Base-by-base conservation (phyloP, 2,797 vertebrate species). In the Sibirionetta formosa region DNA sequence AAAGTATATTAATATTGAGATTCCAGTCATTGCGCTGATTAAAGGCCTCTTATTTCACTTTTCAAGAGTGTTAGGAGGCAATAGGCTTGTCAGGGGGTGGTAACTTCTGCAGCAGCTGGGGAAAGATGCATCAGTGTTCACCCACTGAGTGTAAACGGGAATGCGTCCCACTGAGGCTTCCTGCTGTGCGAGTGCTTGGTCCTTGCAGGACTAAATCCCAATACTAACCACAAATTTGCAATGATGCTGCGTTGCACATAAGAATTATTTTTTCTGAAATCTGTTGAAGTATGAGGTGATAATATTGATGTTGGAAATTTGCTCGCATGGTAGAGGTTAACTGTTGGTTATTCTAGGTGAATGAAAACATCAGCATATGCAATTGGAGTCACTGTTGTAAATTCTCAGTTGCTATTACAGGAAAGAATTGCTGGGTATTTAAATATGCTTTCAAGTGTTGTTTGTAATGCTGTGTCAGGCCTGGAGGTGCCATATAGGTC, bases 301-400 rank as follows among this genome's bases (percentile, higher is more conserved):
- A 36, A 53, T 94, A 92, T 90, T 53, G 19, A 33, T 76, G 38
- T 35, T 90, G 77, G 71, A 87, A 91, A 65, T 46, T 57, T 51
- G 22, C 20, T 66, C 38, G 40, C 31, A n/a, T 35, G 44, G 5
- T 64, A 57, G 58, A 51, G 18, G 29, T 35, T 15, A 22, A 27
- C 64, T 86, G 17, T 44, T 76, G 57, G 50, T 69, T 81, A 18
- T 27, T 76, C 40, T 51, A 1, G 58, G 23, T 31, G 86, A 72
- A 42, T 50, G 11, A 82, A 91, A 93, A 46, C 17, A 42, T 31
- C 16, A 48, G 36, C 33, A 3, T 90, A 54, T 72, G 50, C 70
- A 66, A 36, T 9, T 54, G 54, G 50, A 54, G 26, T 72, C 92
- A 18, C 80, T 79, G 3, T 36, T 89, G 17, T 19, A 58, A 78